Percentiles rank a stretch among this genome's conserved stretches.
These are phyloP conservation scores for Peribatodes rhomboidaria DNA, from an alignment of 2,888 invertebrate species.

Conservation along the genomic window DNA sequence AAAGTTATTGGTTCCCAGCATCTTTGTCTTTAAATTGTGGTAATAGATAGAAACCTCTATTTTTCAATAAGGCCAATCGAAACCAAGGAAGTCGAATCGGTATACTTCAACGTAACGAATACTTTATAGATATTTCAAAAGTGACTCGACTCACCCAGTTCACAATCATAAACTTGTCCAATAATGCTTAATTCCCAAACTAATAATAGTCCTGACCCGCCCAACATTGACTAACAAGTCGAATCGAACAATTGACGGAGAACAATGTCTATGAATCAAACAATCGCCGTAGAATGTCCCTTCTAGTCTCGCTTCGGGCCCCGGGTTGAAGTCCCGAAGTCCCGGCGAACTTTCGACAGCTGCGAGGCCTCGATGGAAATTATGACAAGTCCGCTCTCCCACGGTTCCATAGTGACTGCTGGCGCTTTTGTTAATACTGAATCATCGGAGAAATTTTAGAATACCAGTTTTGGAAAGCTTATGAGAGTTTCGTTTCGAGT, in stretches of 20 bases:
- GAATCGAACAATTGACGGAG: constrained; percentile 65
- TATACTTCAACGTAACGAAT: background rate
- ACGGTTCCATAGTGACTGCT: constrained; percentile 61
- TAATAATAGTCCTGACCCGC: constrained; percentile 55
- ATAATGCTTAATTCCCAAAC: constrained; percentile 38
- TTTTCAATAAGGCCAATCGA: too few relatives aligned
- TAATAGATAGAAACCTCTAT: too few relatives aligned
- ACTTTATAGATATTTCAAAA: background rate
- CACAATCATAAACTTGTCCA: constrained; percentile 15
- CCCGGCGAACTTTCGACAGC: constrained; percentile 68
- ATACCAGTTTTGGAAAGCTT: constrained; percentile 55
- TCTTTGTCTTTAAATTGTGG: too few relatives aligned
- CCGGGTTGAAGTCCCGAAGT: constrained; percentile 4
- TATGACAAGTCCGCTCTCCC: constrained; percentile 74
- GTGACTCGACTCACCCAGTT: background rate
- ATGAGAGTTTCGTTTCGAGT: constrained; percentile 3
- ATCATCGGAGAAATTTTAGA: constrained; percentile 40
- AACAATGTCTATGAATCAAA: constrained; percentile 78
- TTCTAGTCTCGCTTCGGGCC: constrained; percentile 41
- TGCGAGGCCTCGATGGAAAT: constrained; percentile 59
- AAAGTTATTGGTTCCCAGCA: too few relatives aligned
- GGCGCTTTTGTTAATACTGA: constrained; percentile 52
- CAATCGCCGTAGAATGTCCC: constrained; percentile 77
- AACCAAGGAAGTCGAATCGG: too few relatives aligned
- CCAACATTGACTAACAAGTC: constrained; percentile 53